phyloP scores from a whole-genome alignment of 2,113 vertebrate species.

The Butorides virescens region DNA sequence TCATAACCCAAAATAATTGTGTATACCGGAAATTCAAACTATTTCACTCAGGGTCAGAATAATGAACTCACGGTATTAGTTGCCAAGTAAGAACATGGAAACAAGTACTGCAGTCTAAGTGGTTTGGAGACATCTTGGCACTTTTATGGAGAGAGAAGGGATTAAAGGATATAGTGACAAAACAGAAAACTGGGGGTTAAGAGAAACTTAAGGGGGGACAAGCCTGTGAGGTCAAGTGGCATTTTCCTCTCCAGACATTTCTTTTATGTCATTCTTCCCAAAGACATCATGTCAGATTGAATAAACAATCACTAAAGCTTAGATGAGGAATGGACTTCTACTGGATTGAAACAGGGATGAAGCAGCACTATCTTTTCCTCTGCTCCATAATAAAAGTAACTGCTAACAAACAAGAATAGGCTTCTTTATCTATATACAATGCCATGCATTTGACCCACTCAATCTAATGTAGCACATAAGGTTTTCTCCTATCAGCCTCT shows the following conservation, averaged over 20 bases:
- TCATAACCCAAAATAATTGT: slow-evolving; percentile 47
- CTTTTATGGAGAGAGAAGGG: slow-evolving; percentile 61
- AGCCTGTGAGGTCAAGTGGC: slow-evolving; percentile 29
- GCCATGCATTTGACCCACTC: slow-evolving; percentile 1
- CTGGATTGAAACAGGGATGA: slow-evolving; percentile 12
- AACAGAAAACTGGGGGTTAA: slow-evolving; percentile 33
- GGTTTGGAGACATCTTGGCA: slow-evolving; percentile 57
- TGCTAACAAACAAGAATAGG: neutral
- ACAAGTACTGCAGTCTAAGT: slow-evolving; percentile 28
- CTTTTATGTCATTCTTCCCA: slow-evolving; percentile 37
- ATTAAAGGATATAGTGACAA: slow-evolving; percentile 60
- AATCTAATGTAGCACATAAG: neutral
- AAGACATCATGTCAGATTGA: slow-evolving; percentile 18
- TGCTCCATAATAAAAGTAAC: neutral
- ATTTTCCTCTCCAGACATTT: slow-evolving; percentile 26
- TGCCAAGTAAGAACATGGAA: slow-evolving; percentile 40
- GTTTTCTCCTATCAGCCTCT: slow-evolving; percentile 28
- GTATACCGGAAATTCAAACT: slow-evolving; percentile 41
- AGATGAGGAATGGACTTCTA: slow-evolving; percentile 35
- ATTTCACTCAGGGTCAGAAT: slow-evolving; percentile 27
- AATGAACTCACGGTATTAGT: slow-evolving; percentile 20
- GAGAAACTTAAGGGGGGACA: slow-evolving; percentile 24
- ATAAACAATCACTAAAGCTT: slow-evolving; percentile 51
- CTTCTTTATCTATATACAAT: slow-evolving; percentile 1
- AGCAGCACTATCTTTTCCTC: slow-evolving; percentile 10